A percentile compares a stretch with the other conserved stretches of the same genome.
These are phyloP conservation scores for Alauda arvensis DNA, from an alignment of 2,797 vertebrate genomes.

Conservation along the genomic window DNA sequence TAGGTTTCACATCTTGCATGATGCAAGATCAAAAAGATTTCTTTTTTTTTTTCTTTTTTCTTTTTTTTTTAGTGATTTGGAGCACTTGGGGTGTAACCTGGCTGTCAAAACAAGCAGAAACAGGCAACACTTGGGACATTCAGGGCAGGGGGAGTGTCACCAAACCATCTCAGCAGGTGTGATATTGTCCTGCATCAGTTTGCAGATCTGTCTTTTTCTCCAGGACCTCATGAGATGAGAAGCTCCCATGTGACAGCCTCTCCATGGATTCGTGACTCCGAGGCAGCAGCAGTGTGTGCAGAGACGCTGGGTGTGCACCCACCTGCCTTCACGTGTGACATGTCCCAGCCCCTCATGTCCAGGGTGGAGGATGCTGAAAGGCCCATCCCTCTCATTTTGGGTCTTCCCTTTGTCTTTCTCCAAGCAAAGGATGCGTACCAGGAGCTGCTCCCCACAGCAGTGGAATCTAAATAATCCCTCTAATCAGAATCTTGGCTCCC, in stretches of 20 bases:
- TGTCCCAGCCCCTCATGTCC: neutral
- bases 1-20: neutral
- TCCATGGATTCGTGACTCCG: rapidly evolving
- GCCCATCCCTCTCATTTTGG: neutral
- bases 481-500: neutral
- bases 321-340: neutral
- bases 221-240: neutral
- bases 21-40: neutral
- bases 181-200: neutral
- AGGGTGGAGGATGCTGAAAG: neutral
- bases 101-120: neutral
- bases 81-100: neutral
- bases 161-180: neutral
- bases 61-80: neutral
- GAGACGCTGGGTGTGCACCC: neutral
- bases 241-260: neutral
- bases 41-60: rapidly evolving
- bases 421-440: neutral
- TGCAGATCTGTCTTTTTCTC: neutral
- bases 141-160: neutral
- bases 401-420: neutral
- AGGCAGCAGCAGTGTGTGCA: neutral
- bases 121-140: neutral
- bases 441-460: neutral
- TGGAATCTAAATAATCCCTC: conserved; percentile 22